Evolutionary conservation across 2,888 invertebrate genomes (phyloP).

Genomic region (Tetrapedia diversipes): DNA sequence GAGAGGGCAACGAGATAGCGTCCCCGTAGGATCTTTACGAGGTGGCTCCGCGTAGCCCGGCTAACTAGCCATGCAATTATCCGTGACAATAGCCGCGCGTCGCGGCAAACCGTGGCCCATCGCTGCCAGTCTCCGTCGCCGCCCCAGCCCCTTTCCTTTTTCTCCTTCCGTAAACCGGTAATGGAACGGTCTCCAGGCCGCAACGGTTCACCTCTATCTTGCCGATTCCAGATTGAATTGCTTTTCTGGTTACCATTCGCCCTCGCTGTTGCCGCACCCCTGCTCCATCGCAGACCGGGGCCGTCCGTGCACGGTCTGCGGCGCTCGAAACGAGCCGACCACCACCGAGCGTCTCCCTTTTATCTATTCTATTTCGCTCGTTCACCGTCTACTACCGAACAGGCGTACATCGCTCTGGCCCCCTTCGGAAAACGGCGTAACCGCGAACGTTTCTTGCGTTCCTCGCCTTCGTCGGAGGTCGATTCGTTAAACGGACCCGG

Average conservation of each 20-base stretch:
- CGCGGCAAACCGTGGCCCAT: conserved; percentile 37
- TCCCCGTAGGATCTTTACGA: conserved; percentile 26
- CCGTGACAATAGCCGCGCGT: conserved; percentile 63
- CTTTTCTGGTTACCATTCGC: conserved; percentile 67
- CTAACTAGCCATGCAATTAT: conserved; percentile 64
- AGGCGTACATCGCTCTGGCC: neutral
- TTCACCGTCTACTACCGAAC: neutral
- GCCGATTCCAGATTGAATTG: conserved; percentile 76
- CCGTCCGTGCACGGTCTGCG: neutral
- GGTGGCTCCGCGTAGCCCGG: conserved; percentile 41
- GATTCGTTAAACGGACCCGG: neutral
- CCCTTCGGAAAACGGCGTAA: neutral
- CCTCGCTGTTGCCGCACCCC: neutral
- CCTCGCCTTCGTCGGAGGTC: neutral
- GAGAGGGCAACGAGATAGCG: conserved; percentile 39
- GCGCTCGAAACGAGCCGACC: conserved; percentile 22
- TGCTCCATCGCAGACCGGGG: neutral
- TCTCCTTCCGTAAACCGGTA: conserved; percentile 63
- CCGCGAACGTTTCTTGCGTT: neutral
- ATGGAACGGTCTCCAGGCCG: conserved; percentile 72
- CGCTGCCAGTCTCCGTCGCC: conserved; percentile 34
- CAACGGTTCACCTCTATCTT: conserved; percentile 69
- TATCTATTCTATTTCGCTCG: conserved; percentile 30
- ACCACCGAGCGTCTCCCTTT: conserved; percentile 3
- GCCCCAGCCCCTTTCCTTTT: conserved; percentile 55